Evolutionary conservation across 2,113 vertebrate genomes (phyloP).

Genomic region (Phrynocephalus versicolor): DNA sequence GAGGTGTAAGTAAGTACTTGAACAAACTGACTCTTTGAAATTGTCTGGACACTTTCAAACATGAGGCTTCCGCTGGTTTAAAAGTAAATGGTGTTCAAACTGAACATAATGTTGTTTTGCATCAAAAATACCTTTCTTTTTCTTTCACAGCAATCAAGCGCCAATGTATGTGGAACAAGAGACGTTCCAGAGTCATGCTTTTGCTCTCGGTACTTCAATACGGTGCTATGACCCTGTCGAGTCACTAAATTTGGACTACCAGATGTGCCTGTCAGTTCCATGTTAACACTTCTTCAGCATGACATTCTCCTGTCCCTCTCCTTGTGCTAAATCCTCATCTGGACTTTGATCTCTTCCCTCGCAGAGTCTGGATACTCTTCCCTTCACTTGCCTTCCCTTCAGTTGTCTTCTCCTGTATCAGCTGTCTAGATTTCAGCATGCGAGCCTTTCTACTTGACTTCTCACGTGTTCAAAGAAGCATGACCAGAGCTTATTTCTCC

Average conservation of each 20-base stretch:
- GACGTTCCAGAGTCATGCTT: background rate
- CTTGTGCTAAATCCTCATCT: background rate
- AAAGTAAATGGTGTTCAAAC: background rate
- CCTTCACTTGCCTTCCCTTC: constrained; percentile 31
- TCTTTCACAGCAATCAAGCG: background rate
- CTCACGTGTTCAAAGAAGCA: background rate
- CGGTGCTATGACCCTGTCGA: constrained; percentile 9
- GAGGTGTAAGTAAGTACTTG: background rate
- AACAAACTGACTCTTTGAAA: background rate
- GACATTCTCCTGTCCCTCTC: background rate
- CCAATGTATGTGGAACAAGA: background rate
- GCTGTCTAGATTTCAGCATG: background rate
- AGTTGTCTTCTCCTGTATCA: constrained; percentile 28
- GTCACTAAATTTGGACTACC: background rate
- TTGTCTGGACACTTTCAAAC: background rate
- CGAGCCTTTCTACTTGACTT: background rate
- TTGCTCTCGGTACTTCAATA: background rate
- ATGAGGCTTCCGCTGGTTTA: background rate
- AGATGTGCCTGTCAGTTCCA: background rate
- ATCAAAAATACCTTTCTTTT: background rate
- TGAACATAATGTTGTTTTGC: background rate
- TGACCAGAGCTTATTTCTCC: background rate
- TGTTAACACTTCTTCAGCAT: rapidly evolving
- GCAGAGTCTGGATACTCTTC: background rate
- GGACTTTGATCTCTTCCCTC: constrained; percentile 31